Evolutionary conservation across 2,113 vertebrate genomes (phyloP), one percentile per base, ranked within the genome.

Genomic region (Brienomyrus longianalis): DNA sequence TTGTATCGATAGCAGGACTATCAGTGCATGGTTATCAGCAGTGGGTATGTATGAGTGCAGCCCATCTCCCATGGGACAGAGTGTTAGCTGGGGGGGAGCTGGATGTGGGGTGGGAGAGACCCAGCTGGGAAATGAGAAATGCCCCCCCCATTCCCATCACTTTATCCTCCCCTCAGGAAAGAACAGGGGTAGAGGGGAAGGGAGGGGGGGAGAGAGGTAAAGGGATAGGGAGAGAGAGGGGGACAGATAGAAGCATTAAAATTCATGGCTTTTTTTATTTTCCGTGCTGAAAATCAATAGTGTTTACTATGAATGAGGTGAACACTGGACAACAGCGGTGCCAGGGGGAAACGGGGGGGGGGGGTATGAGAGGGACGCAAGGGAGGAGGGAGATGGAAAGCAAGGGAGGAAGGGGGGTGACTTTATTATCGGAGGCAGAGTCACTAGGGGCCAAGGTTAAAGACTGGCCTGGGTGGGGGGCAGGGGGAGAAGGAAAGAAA

Each of bases 231-330:
- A 93, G 94, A 94, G 94, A 93, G 94, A 94, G 94, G 94, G 94
- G 95, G 95, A 96, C 95, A 96, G 95, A 96, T 95, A 96, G 94
- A 92, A 93, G 92, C 95, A 96, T 96, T 96, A 96, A 96, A 96
- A 96, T 96, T 96, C 96, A 96, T 96, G 95, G 94, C 93, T 94
- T 96, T 95, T 93, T 93, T 93, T 94, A 93, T 95, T 96, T 94
- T 94, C 92, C 90, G 91, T 94, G 94, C 95, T 95, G 95, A 95
- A 95, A 96, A 96, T 96, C 96, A 96, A 96, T 96, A 96, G 95
- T 96, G 95, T 96, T 96, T 96, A 96, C 95, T 96, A 96, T 96
- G 96, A 96, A 96, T 96, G 96, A 96, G 95, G 93, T 94, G 93
- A 96, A 95, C 94, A 94, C 94, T 94, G 95, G 94, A 96, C 96